Conservation (phyloP, 2,113 vertebrate genomes). For the Boleophthalmus pectinirostris region DNA sequence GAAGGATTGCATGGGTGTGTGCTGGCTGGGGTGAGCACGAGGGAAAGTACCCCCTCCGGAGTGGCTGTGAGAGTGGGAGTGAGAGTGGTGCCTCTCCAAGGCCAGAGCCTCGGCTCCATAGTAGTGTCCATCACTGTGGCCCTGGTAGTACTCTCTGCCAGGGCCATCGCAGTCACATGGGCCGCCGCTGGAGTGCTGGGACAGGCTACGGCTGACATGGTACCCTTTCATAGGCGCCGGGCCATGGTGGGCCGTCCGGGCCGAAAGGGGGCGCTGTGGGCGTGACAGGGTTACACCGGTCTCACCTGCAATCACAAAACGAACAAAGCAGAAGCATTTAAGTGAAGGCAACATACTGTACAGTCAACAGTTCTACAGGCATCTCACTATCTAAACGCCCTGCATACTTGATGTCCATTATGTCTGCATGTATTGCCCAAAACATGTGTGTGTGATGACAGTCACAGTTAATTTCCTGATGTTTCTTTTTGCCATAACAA, state of each 20-base stretch:
- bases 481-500: too few species aligned
- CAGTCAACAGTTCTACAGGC: too few species aligned
- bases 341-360: not conserved
- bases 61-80: constrained; percentile 68
- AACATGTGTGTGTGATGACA: too few species aligned
- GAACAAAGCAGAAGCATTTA: not conserved
- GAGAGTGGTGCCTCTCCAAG: constrained; percentile 72
- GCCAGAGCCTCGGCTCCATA: constrained; percentile 87
- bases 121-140: constrained; percentile 87
- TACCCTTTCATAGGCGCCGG: constrained; percentile 91
- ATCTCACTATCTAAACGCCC: not conserved
- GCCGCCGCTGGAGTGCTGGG: constrained; percentile 81
- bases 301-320: constrained; percentile 69
- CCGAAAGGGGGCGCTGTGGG: constrained; percentile 82
- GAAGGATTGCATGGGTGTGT: constrained; percentile 80
- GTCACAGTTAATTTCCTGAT: too few species aligned
- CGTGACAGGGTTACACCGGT: constrained; percentile 78
- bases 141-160: constrained; percentile 82
- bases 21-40: constrained; percentile 91
- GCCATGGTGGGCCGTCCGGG: constrained; percentile 83
- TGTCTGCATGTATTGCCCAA: too few species aligned
- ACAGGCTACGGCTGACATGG: constrained; percentile 95
- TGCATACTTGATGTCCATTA: not conserved
- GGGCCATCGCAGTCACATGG: constrained; percentile 83
- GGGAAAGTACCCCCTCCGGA: constrained; percentile 92